These are phyloP conservation scores for Stenoptilia bipunctidactyla DNA, from an alignment of 2,888 invertebrate genomes.

Conservation along the genomic window DNA sequence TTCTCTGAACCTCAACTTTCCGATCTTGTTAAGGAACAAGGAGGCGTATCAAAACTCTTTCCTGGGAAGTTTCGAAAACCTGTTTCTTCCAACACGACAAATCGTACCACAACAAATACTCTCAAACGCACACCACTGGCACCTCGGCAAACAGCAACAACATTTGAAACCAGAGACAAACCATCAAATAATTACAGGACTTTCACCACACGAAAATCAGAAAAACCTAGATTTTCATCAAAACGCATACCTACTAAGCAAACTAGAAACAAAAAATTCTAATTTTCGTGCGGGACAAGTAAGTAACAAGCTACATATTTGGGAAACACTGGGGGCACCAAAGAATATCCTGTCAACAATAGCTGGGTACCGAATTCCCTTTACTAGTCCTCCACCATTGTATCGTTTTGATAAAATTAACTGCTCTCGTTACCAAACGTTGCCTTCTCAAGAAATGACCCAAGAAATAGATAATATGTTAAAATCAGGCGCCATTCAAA, in stretches of 20 bases:
- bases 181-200: no score
- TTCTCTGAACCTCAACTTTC: not conserved
- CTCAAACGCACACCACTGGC: not conserved
- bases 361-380: conserved; percentile 1
- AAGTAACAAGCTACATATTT: not conserved
- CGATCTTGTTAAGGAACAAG: not conserved
- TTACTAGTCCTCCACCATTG: conserved; percentile 4
- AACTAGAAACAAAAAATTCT: conserved; percentile 1
- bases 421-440: conserved; percentile 1
- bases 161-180: no score
- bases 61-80: not conserved
- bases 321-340: not conserved
- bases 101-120: not conserved
- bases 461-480: conserved; percentile 6
- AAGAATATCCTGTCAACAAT: conserved; percentile 1
- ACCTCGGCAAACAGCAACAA: no score
- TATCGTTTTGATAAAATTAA: conserved; percentile 3
- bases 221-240: no score
- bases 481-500: conserved; percentile 6
- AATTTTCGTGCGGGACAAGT: not conserved
- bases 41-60: not conserved
- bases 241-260: no score
- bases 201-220: no score
- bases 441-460: conserved; percentile 3
- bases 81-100: not conserved